These are phyloP conservation scores for Fistularia commersonii DNA, from an alignment of 2,797 vertebrate species.

Conservation along the genomic window DNA sequence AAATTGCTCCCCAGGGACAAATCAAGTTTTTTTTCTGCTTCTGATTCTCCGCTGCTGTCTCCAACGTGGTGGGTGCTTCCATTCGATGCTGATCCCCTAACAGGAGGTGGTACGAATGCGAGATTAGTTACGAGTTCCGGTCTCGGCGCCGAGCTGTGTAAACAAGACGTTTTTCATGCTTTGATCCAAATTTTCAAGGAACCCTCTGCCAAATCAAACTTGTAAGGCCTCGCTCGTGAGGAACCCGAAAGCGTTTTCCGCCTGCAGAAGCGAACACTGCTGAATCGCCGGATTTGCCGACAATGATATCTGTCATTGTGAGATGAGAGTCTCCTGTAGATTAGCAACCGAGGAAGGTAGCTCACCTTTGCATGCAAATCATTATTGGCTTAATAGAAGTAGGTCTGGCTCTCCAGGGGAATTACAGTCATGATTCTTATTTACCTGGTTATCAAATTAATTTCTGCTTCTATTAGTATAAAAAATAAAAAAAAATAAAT, in stretches of 20 bases:
- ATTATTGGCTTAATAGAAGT: conserved; percentile 42
- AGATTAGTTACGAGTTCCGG: conserved; percentile 30
- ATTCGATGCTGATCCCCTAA: conserved; percentile 15
- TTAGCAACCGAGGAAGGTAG: conserved; percentile 56
- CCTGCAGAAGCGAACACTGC: conserved; percentile 27
- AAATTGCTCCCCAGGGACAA: too few species aligned
- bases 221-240: conserved; percentile 28
- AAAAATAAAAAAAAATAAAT: too few species aligned
- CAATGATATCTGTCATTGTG: conserved; percentile 51
- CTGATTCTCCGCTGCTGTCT: background rate
- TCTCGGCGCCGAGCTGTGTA: conserved; percentile 15
- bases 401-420: conserved; percentile 17
- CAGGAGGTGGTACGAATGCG: conserved; percentile 19
- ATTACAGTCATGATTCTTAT: conserved; percentile 43
- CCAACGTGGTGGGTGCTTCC: conserved; percentile 2
- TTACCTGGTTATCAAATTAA: conserved; percentile 14
- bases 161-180: conserved; percentile 17
- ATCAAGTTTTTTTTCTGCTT: too few species aligned
- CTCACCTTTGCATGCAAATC: conserved; percentile 56
- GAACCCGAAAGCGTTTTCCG: conserved; percentile 15
- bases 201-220: conserved; percentile 41
- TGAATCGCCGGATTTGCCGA: conserved; percentile 42
- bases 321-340: conserved; percentile 40
- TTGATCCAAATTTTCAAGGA: conserved; percentile 33
- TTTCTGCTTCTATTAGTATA: too few species aligned